A percentile compares a stretch with the other conserved stretches of the same genome.
Evolutionary conservation across 2,797 vertebrate species (phyloP).

Genomic region (Simalia tracyae): DNA sequence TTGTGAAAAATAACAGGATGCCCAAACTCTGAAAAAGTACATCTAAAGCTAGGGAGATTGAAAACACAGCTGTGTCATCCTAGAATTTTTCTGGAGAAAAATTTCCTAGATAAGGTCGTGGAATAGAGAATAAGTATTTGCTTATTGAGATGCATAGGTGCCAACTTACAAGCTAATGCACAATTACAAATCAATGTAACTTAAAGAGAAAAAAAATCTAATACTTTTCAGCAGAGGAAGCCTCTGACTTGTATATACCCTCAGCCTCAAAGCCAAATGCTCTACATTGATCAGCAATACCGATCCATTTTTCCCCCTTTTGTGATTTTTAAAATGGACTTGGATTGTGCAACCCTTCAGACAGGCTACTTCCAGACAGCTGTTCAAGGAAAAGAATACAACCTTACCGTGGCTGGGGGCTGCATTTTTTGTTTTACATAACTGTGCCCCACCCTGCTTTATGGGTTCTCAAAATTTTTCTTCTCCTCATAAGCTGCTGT

Average conservation of each 20-base stretch:
- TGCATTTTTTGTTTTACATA: neutral
- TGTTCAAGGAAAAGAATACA: neutral
- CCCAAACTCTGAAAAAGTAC: neutral
- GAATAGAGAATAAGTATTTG: neutral
- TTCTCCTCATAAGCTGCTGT: neutral
- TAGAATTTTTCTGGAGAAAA: neutral
- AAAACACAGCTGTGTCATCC: neutral
- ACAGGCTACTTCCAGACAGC: neutral
- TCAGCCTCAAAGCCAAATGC: neutral
- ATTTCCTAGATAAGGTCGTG: neutral
- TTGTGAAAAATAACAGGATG: neutral
- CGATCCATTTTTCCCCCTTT: neutral
- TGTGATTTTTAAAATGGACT: neutral
- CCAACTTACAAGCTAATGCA: neutral
- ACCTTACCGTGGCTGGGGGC: neutral
- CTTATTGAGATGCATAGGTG: neutral
- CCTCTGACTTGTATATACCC: neutral
- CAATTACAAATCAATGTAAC: neutral
- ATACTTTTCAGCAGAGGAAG: neutral
- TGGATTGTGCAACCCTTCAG: neutral
- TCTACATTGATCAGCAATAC: neutral
- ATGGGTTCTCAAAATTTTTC: neutral
- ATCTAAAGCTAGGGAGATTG: neutral
- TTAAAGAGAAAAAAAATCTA: neutral
- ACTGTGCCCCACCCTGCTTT: neutral